A percentile compares a stretch with the other conserved stretches of the same genome.
Conservation (phyloP, 1,140 invertebrate genomes). For the Araneus ventricosus region DNA sequence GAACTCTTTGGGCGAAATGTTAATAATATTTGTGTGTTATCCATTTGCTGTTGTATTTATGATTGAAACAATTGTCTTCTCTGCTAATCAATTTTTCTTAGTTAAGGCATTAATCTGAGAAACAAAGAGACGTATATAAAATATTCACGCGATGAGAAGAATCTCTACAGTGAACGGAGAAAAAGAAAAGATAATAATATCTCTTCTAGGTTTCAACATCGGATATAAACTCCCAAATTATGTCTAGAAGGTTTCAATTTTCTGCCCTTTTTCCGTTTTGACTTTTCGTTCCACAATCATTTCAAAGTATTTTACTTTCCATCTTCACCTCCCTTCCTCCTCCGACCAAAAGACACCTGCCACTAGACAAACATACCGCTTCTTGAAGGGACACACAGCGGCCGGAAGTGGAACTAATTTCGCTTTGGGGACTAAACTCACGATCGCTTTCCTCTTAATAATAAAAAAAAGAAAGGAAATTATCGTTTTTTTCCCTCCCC, state of each 20-base stretch:
- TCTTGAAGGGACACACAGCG: slow-evolving; percentile 6
- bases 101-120: no score
- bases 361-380: background rate
- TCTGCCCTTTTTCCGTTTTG: background rate
- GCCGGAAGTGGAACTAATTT: slow-evolving; percentile 61
- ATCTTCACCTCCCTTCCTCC: background rate
- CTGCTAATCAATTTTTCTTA: no score
- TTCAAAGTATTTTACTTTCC: background rate
- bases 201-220: no score
- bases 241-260: background rate
- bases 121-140: no score
- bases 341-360: slow-evolving; percentile 11
- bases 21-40: no score
- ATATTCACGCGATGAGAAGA: no score
- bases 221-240: background rate
- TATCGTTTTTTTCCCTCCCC: background rate
- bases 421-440: background rate
- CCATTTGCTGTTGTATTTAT: no score
- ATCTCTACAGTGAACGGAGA: no score
- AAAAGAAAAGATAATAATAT: no score
- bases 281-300: background rate
- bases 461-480: background rate
- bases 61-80: no score
- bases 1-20: no score
- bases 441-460: background rate